Evolutionary conservation across 64 coral and sea anemone genomes (phyloP), one percentile per base, ranked within the genome.

Genomic region (Exaiptasia diaphana): DNA sequence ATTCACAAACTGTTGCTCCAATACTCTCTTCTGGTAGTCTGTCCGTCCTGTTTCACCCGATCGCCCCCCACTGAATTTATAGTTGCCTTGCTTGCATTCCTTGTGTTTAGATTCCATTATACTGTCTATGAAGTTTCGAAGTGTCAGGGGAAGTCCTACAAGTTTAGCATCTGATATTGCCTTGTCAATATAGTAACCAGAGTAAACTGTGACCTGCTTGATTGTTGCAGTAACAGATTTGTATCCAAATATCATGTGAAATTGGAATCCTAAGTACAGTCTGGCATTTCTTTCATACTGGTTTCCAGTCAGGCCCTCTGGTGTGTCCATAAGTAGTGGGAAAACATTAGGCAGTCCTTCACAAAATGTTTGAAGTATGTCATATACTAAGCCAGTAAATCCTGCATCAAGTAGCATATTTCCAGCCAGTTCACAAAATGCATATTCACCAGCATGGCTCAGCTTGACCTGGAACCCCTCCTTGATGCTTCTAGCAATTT

Each of bases 81-180:
- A 64, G 20, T 64, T 64, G 20, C 77, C 77, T 48, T 64, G 56
- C 10, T 80, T 80, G 56, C 36, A 11, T 13, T 80, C 41, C 12
- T 80, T 80, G 39, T 80, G 77, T 48, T 12, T 80, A 6, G 58
- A 63, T 45, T 80, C 77, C 77, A 80, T 80, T 54, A 80, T 34
- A 17, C 77, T 46, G 39, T 80, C 77, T 63, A 28, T 64, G 21
- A 80, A 64, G 48, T 80, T 64, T 27, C n/a, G 52, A 7, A 80
- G 6, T 27, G 20, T 64, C 56, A 80, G 33, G 32, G 77, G 14
- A 3, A 80, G 18, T 45, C 77, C 77, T 44, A 57, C 62, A 3
- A 64, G 62, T 32, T 38, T 5, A 5, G 56, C 77, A 80, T 80
- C 77, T 64, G 61, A 30, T 29, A 48, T 22, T 32, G 81, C 81